Percentiles rank a stretch among this genome's conserved stretches.
phyloP scores from a whole-genome alignment of 2,888 invertebrate genomes.

The Nephrotoma guestfalica region DNA sequence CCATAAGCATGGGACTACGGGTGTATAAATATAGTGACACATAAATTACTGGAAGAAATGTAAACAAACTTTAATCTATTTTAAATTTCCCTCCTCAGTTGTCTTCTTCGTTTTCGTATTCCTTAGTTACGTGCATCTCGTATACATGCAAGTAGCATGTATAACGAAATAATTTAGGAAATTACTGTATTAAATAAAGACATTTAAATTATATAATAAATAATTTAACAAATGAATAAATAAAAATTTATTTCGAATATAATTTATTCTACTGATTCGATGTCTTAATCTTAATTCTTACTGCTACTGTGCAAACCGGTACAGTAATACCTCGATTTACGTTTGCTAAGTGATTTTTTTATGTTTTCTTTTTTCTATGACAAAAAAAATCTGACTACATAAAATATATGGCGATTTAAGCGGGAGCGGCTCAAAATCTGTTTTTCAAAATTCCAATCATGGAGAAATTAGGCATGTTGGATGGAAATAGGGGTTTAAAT shows the following conservation, averaged over 20 bases:
- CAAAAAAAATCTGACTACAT: too few relatives aligned
- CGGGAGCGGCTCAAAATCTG: too few relatives aligned
- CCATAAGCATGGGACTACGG: not conserved
- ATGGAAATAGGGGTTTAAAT: too few relatives aligned
- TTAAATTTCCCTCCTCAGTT: not conserved
- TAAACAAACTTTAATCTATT: not conserved
- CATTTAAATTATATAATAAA: not conserved
- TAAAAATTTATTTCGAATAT: not conserved
- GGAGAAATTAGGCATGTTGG: too few relatives aligned
- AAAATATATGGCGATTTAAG: too few relatives aligned
- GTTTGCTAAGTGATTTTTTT: not conserved
- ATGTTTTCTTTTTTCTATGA: too few relatives aligned
- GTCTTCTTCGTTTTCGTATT: not conserved
- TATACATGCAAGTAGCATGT: not conserved
- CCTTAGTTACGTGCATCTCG: not conserved
- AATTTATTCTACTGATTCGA: not conserved
- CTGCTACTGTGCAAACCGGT: not conserved
- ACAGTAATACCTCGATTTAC: not conserved
- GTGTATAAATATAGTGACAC: not conserved
- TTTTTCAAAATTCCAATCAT: too few relatives aligned
- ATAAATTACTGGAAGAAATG: not conserved
- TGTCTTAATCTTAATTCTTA: not conserved
- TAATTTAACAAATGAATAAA: not conserved
- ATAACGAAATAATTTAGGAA: not conserved
- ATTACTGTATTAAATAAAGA: not conserved